These are phyloP conservation scores for Pseudomugil tenellus DNA, from an alignment of 2,797 vertebrate species.

Conservation along the genomic window DNA sequence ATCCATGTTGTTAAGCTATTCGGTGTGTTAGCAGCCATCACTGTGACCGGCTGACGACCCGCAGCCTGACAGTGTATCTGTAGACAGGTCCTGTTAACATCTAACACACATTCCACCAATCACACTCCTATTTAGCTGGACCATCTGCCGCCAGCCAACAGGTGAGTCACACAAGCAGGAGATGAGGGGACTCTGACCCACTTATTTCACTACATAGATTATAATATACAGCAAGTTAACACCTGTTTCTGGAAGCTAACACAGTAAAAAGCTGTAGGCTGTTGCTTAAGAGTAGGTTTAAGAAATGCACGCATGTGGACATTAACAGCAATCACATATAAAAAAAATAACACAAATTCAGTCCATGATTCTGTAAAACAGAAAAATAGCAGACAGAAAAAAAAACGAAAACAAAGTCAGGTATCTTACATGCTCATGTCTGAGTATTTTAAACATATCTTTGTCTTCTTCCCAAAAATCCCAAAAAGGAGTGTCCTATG, in stretches of 20 bases:
- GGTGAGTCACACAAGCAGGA: conserved; percentile 24
- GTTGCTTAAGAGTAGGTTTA: background rate
- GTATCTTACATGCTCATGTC: background rate
- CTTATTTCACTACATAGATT: background rate
- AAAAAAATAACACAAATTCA: background rate
- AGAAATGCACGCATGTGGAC: background rate
- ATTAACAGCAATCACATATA: background rate
- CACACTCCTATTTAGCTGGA: conserved; percentile 3
- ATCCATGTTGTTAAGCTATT: background rate
- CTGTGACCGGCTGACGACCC: conserved; percentile 12
- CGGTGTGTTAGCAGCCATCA: background rate
- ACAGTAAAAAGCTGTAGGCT: background rate
- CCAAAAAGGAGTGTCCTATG: background rate
- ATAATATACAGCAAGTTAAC: background rate
- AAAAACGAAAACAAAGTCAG: too few relatives aligned
- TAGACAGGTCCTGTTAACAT: conserved; percentile 25
- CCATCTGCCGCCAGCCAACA: conserved; percentile 16
- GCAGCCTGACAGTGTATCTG: conserved; percentile 4
- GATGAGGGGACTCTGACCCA: background rate
- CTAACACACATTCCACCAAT: conserved; percentile 46
- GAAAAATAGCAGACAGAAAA: too few relatives aligned
- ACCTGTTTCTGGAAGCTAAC: background rate
- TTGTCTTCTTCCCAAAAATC: background rate
- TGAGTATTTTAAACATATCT: background rate
- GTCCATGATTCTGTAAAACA: background rate